Base-by-base conservation (phyloP, 2,797 vertebrate genomes). In the Gastrophryne carolinensis region DNA sequence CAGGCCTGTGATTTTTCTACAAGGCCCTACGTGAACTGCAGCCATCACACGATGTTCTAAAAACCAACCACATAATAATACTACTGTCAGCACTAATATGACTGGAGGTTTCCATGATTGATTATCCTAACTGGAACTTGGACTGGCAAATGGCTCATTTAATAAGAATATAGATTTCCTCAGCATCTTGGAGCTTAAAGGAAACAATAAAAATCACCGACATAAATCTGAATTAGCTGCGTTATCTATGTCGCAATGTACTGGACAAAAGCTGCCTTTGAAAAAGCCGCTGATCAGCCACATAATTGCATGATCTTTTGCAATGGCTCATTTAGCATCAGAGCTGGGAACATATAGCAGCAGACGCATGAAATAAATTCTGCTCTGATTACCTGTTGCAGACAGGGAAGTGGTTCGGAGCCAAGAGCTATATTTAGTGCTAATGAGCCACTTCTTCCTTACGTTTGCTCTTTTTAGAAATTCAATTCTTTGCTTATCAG, bases 311-410 rank as follows among this genome's bases (percentile, higher is more conserved):
- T 19, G 63, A 67, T 67, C 17, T 67, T 67, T 37, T 27, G 62
- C 24, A 58, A 67, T 11, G 72, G 19, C 72, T 60, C 72, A 75
- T 67, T 75, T 66, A 75, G 63, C 53, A 11, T 27, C 23, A n/a
- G n/a, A 54, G 19, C 39, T 67, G 53, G 53, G 58, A 67, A 67
- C 24, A 35, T 21, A 17, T 27, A 26, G 53, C 12, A 27, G 29
- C 10, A 35, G 15, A 21, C 23, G 67, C 35, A 26, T 24, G 37
- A 41, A 66, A 58, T 74, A 58, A 58, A 67, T 37, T 47, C 29
- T 5, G n/a, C 13, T 19, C 30, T 58, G 63, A 75, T 67, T 75
- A 44, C 53, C 10, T 35, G 11, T 21, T 57, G 35, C 17, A 68
- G 81, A 78, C 12, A 26, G 13, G 74, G 3, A 26, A 54, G 13